Evolutionary conservation across 2,888 invertebrate species (phyloP).

Genomic region (Coleophora deauratella): DNA sequence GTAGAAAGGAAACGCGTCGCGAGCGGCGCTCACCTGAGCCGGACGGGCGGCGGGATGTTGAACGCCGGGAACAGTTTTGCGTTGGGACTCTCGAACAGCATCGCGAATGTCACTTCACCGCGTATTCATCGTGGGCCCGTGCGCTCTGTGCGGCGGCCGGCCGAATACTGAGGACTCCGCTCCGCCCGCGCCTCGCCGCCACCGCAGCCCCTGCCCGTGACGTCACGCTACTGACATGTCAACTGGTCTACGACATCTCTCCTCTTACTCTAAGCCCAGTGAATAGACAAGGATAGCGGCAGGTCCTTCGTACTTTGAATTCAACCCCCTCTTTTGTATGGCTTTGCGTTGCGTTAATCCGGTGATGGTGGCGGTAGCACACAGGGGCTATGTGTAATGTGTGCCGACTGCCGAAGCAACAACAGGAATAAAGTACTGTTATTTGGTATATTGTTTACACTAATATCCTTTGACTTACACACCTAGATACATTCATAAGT

Average conservation of each 20-base stretch:
- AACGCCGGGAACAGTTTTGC: constrained; percentile 80
- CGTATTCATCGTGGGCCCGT: constrained; percentile 51
- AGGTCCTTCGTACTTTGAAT: too few relatives aligned
- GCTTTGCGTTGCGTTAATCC: too few relatives aligned
- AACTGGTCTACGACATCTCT: constrained; percentile 20
- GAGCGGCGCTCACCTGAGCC: constrained; percentile 61
- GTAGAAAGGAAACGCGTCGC: constrained; percentile 14
- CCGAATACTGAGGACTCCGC: constrained; percentile 46
- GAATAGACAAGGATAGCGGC: too few relatives aligned
- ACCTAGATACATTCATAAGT: too few relatives aligned
- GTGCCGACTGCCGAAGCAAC: too few relatives aligned
- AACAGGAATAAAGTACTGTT: too few relatives aligned
- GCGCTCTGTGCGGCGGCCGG: constrained; percentile 46
- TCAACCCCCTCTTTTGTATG: too few relatives aligned
- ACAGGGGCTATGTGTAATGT: too few relatives aligned
- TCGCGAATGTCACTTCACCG: constrained; percentile 66
- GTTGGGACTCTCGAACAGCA: constrained; percentile 83
- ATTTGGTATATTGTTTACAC: too few relatives aligned
- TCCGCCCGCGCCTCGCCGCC: constrained; percentile 24
- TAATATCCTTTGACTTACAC: too few relatives aligned
- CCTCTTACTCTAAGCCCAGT: constrained; percentile 13
- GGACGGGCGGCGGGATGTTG: constrained; percentile 81
- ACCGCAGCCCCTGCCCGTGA: constrained; percentile 42
- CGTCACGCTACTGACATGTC: constrained; percentile 51
- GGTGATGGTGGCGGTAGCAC: too few relatives aligned